Conservation (phyloP, 2,113 vertebrate genomes). For the Rhabdomys dilectus region DNA sequence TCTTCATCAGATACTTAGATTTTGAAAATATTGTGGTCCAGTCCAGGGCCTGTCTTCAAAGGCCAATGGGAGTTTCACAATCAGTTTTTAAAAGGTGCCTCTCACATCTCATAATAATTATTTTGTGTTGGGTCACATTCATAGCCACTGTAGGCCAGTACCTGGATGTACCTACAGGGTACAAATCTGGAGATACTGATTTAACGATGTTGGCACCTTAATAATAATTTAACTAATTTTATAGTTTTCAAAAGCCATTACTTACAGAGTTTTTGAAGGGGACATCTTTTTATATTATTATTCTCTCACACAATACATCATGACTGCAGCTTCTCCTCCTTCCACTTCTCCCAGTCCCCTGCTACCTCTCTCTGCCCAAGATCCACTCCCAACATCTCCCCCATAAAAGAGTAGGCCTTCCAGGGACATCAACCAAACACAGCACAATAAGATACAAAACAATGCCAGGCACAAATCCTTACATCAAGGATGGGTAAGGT, state of each 20-base stretch:
- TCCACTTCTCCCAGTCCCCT: not conserved
- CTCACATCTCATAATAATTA: not conserved
- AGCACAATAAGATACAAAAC: not conserved
- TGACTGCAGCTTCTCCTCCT: not conserved
- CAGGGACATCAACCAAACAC: not conserved
- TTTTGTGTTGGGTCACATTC: not conserved
- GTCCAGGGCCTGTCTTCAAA: not conserved
- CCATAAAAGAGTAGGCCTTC: not conserved
- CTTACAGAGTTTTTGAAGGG: slow-evolving; percentile 58
- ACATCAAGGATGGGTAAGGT: not conserved
- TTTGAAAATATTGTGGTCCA: not conserved
- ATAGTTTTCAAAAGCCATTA: slow-evolving; percentile 77
- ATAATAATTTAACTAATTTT: slow-evolving; percentile 68
- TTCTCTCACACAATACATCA: not conserved
- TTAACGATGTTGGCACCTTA: slow-evolving; percentile 63
- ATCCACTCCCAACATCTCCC: not conserved
- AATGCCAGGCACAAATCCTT: not conserved
- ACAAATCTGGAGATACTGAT: not conserved
- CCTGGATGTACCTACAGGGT: not conserved
- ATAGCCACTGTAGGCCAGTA: not conserved
- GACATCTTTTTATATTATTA: not conserved
- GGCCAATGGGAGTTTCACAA: not conserved
- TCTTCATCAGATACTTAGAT: not conserved
- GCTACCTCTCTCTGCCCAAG: not conserved
- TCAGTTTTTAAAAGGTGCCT: not conserved